Evolutionary conservation across 2,797 vertebrate species (phyloP), one percentile per base, ranked within the genome.

Genomic region (Mus spretus): DNA sequence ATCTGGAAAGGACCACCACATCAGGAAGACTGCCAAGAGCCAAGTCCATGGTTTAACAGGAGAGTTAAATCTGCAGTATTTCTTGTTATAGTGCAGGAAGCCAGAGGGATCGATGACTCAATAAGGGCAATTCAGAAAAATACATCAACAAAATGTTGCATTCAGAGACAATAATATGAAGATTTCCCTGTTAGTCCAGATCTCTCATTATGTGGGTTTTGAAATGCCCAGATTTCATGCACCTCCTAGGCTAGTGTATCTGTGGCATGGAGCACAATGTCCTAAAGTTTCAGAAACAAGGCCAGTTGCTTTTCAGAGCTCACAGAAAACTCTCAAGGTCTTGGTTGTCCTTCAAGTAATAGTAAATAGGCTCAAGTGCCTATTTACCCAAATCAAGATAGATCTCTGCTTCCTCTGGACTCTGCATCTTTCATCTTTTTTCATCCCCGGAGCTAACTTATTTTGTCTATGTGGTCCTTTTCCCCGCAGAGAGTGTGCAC

Each of bases 111-210:
- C 70, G 24, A 92, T 96, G 88, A 94, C 95, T 96, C 95, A 91
- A 87, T 95, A 94, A 95, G 55, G 28, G 90, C 85, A 95, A 95
- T 85, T 97, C 94, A 97, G 85, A 89, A 97, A 97, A 97, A 97
- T 93, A 86, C 9, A 96, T 96, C 94, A 93, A 96, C 91, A 96
- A 95, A 63, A 91, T 78, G 61, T 93, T 89, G n/a, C 90, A 90
- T 91, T 95, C 44, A 3, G 59, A 89, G 86, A 92, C 95, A 97
- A 96, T 63, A 65, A 92, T 92, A 84, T 93, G 96, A 95, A 89
- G 89, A 34, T 67, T 93, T 96, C 89, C 88, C 79, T 80, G 91
- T 91, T 97, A 96, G 91, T 44, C 85, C 91, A 92, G 78, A 90
- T 87, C 50, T 97, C 92, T 84, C 37, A 77, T 55, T 91, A 81